Evolutionary conservation across 2,888 invertebrate species (phyloP).

Genomic region (Romanomermis culicivorax): DNA sequence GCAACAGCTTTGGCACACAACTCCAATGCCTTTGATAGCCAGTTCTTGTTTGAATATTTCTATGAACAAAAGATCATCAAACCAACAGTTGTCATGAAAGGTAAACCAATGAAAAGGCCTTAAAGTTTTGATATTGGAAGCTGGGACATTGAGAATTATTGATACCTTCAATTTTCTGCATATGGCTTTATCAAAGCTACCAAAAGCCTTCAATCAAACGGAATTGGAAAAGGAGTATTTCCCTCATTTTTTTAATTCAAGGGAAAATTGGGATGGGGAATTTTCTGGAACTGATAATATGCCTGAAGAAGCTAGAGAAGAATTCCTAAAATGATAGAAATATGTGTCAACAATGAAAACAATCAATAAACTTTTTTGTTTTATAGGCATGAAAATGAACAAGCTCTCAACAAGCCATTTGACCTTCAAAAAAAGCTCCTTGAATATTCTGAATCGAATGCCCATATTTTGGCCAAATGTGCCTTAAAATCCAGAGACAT

Average conservation of each 20-base stretch:
- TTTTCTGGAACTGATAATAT: background rate
- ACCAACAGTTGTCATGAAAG: background rate
- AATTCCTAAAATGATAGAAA: background rate
- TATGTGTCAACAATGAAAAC: background rate
- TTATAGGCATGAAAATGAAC: too few species aligned
- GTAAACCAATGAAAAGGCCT: background rate
- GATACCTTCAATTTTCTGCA: too few species aligned
- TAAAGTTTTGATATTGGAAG: background rate
- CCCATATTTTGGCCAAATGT: slow-evolving; percentile 9
- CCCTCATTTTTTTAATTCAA: background rate
- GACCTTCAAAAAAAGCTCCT: slow-evolving; percentile 14
- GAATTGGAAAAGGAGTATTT: background rate
- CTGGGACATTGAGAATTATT: background rate
- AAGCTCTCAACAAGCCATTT: slow-evolving; percentile 11
- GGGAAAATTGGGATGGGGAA: background rate
- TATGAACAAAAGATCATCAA: background rate
- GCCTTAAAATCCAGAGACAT: too few species aligned
- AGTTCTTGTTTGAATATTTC: background rate
- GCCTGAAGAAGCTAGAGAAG: background rate
- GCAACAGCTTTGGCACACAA: too few species aligned
- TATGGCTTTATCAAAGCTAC: background rate
- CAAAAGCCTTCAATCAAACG: background rate
- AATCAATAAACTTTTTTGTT: too few species aligned
- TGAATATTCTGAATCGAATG: slow-evolving; percentile 15
- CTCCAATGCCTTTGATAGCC: background rate